Conservation (phyloP, 2,888 invertebrate genomes). For the Lycophotia porphyrea region DNA sequence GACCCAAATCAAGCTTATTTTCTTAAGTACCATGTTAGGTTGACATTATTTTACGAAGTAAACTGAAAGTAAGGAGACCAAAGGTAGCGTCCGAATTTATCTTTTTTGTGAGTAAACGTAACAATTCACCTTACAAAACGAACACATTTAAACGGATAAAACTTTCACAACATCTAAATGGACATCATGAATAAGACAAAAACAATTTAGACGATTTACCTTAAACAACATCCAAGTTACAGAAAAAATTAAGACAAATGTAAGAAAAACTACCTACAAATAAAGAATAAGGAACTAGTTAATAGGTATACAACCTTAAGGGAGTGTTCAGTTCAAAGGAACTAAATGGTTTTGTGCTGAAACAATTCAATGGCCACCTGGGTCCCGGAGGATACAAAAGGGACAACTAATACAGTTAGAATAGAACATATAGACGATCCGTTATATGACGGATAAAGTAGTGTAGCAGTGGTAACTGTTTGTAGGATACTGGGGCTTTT, state of each 20-base stretch:
- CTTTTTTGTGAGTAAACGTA: not conserved
- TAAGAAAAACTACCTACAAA: constrained; percentile 56
- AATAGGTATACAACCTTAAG: constrained; percentile 70
- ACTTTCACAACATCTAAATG: constrained; percentile 25
- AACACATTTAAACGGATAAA: constrained; percentile 15
- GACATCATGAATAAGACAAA: constrained; percentile 45
- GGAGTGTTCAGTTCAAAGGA: constrained; percentile 72
- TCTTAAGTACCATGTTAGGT: not conserved
- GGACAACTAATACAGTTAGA: constrained; percentile 68
- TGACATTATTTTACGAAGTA: constrained; percentile 15
- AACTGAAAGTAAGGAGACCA: constrained; percentile 2
- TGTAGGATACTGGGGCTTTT: not conserved
- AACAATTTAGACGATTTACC: constrained; percentile 32
- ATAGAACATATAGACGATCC: constrained; percentile 55
- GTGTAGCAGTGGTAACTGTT: constrained; percentile 9
- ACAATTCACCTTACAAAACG: not conserved
- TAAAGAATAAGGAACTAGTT: constrained; percentile 70
- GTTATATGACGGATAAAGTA: constrained; percentile 51
- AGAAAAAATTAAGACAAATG: constrained; percentile 60
- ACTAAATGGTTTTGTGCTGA: constrained; percentile 79
- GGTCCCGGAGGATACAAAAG: constrained; percentile 68
- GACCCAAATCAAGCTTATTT: constrained; percentile 17
- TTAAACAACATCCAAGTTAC: constrained; percentile 16
- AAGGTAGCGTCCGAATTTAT: not conserved
- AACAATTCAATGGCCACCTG: constrained; percentile 81